Evolutionary conservation across 2,113 vertebrate species (phyloP).

Genomic region (Porphyrio hochstetteri): DNA sequence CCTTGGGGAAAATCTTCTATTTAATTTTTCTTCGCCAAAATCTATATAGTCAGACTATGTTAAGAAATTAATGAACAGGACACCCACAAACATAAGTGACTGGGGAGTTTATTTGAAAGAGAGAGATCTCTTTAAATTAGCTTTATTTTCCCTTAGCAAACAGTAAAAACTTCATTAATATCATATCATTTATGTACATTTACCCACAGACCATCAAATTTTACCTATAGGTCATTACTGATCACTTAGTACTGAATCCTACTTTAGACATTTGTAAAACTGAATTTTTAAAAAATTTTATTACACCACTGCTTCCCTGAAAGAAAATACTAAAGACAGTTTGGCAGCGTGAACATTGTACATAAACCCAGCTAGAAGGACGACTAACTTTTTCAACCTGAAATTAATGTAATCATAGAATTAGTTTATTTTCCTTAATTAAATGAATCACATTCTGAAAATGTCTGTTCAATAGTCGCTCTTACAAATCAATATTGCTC

Average conservation of each 20-base stretch:
- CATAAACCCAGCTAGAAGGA: background rate
- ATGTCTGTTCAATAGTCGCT: background rate
- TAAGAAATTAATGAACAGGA: background rate
- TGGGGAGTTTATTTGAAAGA: background rate
- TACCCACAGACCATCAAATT: background rate
- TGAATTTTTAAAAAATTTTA: background rate
- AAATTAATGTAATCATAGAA: background rate
- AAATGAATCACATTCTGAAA: background rate
- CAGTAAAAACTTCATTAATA: background rate
- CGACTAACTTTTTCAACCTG: background rate
- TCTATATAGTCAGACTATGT: background rate
- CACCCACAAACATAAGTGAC: background rate
- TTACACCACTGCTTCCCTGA: background rate
- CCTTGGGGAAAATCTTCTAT: background rate
- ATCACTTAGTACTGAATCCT: background rate
- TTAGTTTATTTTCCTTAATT: background rate
- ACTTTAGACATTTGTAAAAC: background rate
- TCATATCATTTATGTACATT: accelerated
- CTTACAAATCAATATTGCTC: background rate
- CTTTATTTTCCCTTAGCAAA: background rate
- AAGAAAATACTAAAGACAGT: background rate
- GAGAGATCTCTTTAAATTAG: background rate
- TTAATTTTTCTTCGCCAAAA: background rate
- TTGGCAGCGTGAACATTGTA: background rate
- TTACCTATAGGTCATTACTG: background rate